Percentiles rank a stretch among this genome's conserved stretches.
phyloP scores from a whole-genome alignment of 2,888 invertebrate species.

The Ophion costatus region DNA sequence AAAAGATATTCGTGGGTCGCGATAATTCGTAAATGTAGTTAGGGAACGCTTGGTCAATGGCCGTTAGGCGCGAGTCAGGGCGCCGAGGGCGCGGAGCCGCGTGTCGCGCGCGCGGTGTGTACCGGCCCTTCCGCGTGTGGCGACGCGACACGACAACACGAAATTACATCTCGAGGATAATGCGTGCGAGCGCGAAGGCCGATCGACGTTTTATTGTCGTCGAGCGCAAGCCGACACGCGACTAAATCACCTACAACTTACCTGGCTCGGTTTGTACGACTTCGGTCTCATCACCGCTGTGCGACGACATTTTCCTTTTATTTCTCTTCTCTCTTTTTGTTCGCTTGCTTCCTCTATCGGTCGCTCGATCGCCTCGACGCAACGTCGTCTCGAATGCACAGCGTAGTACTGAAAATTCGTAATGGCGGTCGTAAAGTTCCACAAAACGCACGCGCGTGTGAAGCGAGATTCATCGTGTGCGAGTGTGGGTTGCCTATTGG shows the following conservation, averaged over 20 bases:
- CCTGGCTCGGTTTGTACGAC: constrained; percentile 77
- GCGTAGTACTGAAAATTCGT: constrained; percentile 63
- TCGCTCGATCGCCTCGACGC: constrained; percentile 53
- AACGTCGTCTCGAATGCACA: constrained; percentile 66
- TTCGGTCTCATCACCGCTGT: constrained; percentile 81
- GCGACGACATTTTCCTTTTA: constrained; percentile 77
- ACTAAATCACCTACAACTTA: constrained; percentile 63
- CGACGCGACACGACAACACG: constrained; percentile 25
- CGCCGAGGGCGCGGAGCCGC: constrained; percentile 51
- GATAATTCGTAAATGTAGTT: neutral
- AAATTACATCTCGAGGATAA: constrained; percentile 6
- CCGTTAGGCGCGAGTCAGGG: neutral
- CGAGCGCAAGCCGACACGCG: constrained; percentile 8
- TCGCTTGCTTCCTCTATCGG: constrained; percentile 17
- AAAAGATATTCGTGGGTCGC: neutral
- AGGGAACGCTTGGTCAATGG: constrained; percentile 9
- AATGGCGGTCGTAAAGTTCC: constrained; percentile 56
- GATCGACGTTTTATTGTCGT: constrained; percentile 5
- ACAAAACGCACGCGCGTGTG: neutral
- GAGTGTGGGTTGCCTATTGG: neutral
- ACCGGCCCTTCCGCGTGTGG: constrained; percentile 56
- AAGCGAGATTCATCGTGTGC: neutral
- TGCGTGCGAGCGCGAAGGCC: constrained; percentile 34
- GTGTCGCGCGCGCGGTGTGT: constrained; percentile 54
- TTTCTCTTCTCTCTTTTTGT: neutral